A percentile compares a stretch with the other conserved stretches of the same genome.
Evolutionary conservation across 2,797 vertebrate genomes (phyloP).

Genomic region (Chaetodon trifasciatus): DNA sequence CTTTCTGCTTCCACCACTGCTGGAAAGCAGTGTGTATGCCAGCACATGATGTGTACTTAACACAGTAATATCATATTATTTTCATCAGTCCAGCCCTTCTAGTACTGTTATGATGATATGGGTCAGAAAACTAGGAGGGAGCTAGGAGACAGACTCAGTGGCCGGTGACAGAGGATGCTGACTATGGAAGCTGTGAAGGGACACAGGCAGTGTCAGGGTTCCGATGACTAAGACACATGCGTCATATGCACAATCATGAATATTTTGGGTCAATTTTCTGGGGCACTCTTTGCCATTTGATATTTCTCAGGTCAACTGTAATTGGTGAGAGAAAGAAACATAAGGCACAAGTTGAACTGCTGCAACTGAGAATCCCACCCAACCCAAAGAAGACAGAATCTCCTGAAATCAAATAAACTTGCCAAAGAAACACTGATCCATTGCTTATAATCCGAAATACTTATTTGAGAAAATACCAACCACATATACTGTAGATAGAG

Average conservation of each 20-base stretch:
- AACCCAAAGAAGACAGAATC: constrained; percentile 61
- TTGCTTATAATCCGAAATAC: constrained; percentile 76
- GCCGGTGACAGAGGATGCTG: constrained; percentile 59
- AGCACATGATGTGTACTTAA: constrained; percentile 51
- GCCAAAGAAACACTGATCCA: constrained; percentile 73
- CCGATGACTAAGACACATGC: constrained; percentile 71
- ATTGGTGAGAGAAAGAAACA: constrained; percentile 85
- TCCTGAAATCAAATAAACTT: constrained; percentile 62
- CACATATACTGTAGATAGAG: constrained; percentile 69
- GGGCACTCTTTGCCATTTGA: constrained; percentile 62
- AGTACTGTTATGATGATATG: constrained; percentile 53
- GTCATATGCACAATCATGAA: constrained; percentile 72
- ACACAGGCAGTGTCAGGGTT: constrained; percentile 66
- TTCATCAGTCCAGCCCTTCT: constrained; percentile 51
- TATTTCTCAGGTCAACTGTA: constrained; percentile 79
- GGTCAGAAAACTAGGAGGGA: constrained; percentile 51
- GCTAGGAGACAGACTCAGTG: constrained; percentile 35
- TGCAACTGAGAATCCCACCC: constrained; percentile 75
- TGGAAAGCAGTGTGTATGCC: constrained; percentile 45
- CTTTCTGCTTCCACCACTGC: constrained; percentile 42
- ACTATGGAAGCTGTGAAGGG: constrained; percentile 68
- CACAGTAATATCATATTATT: constrained; percentile 44
- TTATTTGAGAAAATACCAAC: constrained; percentile 63
- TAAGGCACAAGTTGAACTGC: constrained; percentile 88
- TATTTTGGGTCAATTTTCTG: constrained; percentile 61